Conservation (phyloP, 2,888 invertebrate species). For the Halictus quadricinctus region DNA sequence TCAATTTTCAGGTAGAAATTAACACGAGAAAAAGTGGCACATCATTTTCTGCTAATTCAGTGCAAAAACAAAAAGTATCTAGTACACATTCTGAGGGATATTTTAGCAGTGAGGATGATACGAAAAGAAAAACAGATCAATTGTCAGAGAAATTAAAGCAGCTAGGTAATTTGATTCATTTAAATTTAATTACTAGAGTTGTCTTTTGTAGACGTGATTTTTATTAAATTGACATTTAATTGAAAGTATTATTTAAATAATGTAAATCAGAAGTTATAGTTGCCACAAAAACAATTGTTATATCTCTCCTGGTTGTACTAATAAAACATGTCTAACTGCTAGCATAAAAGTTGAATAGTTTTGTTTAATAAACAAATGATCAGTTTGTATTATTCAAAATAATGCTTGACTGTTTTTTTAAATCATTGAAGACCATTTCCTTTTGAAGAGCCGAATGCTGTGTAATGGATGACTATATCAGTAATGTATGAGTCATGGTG, state of each 20-base stretch:
- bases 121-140: slow-evolving; percentile 74
- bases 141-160: slow-evolving; percentile 75
- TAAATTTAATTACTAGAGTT: neutral
- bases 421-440: slow-evolving; percentile 33
- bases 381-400: slow-evolving; percentile 15
- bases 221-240: neutral
- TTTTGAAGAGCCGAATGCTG: slow-evolving; percentile 33
- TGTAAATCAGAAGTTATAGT: neutral
- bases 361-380: neutral
- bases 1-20: slow-evolving; percentile 72
- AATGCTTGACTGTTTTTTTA: slow-evolving; percentile 24
- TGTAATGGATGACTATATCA: slow-evolving; percentile 50
- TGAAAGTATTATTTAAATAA: neutral
- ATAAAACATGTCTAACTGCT: neutral
- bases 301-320: neutral
- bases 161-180: slow-evolving; percentile 65
- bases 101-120: slow-evolving; percentile 82
- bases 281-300: neutral
- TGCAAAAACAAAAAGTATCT: slow-evolving; percentile 74
- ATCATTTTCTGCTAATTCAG: slow-evolving; percentile 67
- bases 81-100: slow-evolving; percentile 81
- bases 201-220: neutral
- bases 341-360: slow-evolving; percentile 1
- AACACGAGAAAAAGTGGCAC: slow-evolving; percentile 68
- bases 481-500: slow-evolving; percentile 74